These are phyloP conservation scores for Hypercompe scribonia DNA, from an alignment of 2,888 invertebrate species.

Conservation along the genomic window DNA sequence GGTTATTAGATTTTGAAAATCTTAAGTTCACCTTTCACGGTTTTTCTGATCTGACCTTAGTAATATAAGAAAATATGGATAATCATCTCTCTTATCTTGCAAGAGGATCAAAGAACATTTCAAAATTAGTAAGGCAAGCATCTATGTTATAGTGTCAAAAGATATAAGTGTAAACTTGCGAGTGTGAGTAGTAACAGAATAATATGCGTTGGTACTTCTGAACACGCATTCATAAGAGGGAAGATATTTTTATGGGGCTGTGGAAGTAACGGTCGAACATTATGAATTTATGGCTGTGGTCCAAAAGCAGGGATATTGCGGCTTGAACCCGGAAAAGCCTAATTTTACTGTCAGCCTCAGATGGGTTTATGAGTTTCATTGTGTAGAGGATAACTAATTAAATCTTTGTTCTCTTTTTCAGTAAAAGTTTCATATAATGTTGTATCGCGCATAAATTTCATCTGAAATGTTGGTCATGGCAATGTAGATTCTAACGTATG, in stretches of 20 bases:
- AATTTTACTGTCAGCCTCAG: slow-evolving; percentile 18
- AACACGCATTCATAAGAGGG: slow-evolving; percentile 13
- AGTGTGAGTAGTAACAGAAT: neutral
- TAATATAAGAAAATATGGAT: too few species aligned
- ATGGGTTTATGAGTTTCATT: slow-evolving; percentile 21
- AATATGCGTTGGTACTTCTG: neutral
- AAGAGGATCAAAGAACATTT: too few species aligned
- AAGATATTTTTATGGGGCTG: slow-evolving; percentile 20
- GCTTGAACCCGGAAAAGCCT: slow-evolving; percentile 18
- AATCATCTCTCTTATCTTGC: neutral
- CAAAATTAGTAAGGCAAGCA: neutral
- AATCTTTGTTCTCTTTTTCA: neutral
- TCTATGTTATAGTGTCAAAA: neutral
- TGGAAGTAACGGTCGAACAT: slow-evolving; percentile 29
- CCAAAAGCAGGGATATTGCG: slow-evolving; percentile 10
- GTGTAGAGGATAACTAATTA: slow-evolving; percentile 9
- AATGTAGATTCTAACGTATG: neutral
- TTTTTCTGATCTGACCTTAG: too few species aligned
- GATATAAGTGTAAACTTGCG: neutral
- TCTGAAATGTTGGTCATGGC: neutral
- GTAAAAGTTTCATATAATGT: neutral
- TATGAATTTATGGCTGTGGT: slow-evolving; percentile 23
- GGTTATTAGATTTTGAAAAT: too few species aligned
- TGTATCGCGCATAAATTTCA: neutral
- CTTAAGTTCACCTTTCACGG: too few species aligned